These are phyloP conservation scores for Emydocephalus ijimae DNA, from an alignment of 2,113 vertebrate species.

Conservation along the genomic window DNA sequence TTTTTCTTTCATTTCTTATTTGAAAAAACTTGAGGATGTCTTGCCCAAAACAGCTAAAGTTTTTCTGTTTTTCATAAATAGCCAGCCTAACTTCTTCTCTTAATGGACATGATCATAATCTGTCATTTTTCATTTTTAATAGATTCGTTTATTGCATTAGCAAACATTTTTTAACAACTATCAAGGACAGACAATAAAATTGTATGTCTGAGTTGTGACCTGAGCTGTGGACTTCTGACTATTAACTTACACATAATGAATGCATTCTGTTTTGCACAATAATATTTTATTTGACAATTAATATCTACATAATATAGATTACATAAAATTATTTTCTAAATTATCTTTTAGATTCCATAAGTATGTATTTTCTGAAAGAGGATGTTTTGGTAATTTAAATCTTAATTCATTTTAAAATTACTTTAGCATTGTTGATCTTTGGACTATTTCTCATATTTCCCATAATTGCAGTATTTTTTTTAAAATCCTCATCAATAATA, in stretches of 20 bases:
- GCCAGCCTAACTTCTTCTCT: background rate
- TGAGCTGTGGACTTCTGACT: too few species aligned
- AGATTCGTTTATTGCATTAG: background rate
- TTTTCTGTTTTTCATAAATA: background rate
- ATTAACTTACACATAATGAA: too few species aligned
- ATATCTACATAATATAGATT: too few species aligned
- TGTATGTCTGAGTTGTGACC: too few species aligned
- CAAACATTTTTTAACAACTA: background rate
- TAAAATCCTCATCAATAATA: background rate
- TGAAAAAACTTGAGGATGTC: background rate
- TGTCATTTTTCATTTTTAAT: background rate
- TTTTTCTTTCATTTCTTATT: background rate
- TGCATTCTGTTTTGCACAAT: too few species aligned
- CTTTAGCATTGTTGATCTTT: background rate
- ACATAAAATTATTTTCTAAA: background rate
- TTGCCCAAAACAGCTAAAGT: background rate
- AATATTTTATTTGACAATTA: too few species aligned
- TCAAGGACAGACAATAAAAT: too few species aligned
- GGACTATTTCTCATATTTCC: background rate
- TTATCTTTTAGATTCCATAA: background rate
- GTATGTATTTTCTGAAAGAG: background rate
- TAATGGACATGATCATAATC: background rate
- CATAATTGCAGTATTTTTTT: background rate
- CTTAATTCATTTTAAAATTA: background rate
- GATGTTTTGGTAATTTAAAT: background rate